Base-by-base conservation (phyloP, 2,797 vertebrate species). In the Decapterus maruadsi region DNA sequence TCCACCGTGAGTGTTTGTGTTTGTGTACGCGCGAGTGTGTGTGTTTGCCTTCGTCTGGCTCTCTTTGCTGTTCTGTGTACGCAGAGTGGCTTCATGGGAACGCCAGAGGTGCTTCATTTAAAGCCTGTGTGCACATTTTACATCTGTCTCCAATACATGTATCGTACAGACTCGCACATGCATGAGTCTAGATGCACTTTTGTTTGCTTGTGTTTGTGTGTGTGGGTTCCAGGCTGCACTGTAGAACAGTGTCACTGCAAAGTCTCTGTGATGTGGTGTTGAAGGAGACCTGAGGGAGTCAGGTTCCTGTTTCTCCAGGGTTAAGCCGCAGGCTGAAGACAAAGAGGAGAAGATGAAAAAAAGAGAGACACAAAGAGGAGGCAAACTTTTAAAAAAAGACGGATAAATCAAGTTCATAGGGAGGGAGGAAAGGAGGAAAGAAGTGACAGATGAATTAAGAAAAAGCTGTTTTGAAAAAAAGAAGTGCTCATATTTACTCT, bases 181-280 rank as follows among this genome's bases (percentile, higher is more conserved):
- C 29, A 48, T 17, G 34, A 31, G n/a, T 56, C 8, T 4, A 9
- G 11, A 0, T 58, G 31, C 20, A 12, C 46, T 19, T 12, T 14
- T 45, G 42, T 34, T 43, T 69, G 26, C 72, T n/a, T 71, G 66
- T 65, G 4, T 48, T 45, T 9, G 2, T 60, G 12, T 71, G 68
- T 65, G 76, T 87, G 73, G 53, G 31, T 61, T 68, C 59, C 81
- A 75, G 74, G 43, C 42, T 81, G 36, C 26, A 50, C 42, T 68
- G 60, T 17, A 26, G 48, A 75, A 20, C 53, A 34, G 40, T 73
- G 83, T 74, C 87, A 78, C 78, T 70, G 72, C 73, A 43, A 40
- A 80, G 78, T 48, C 40, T 68, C 36, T 87, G 72, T 87, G 80
- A 85, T 84, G 79, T 78, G 67, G 56, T 48, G 80, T 78, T 55